Percentiles rank a stretch among this genome's conserved stretches.
These are phyloP conservation scores for Caenorhabditis sp. DNA, from an alignment of 2,888 invertebrate genomes.

Conservation along the genomic window DNA sequence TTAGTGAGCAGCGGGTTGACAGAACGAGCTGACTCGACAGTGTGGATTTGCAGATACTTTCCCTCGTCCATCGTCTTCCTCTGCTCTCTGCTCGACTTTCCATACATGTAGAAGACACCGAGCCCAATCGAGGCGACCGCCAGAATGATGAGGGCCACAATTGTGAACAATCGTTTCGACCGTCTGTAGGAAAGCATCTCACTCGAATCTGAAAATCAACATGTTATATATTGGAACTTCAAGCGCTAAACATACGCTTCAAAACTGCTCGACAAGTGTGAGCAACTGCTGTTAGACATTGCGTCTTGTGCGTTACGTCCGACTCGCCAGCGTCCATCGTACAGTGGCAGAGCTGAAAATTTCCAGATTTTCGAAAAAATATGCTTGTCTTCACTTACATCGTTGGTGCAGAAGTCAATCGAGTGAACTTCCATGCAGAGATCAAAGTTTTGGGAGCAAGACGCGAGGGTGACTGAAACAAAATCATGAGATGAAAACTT, in stretches of 20 bases:
- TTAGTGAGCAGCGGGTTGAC: constrained; percentile 54
- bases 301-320: constrained; percentile 1
- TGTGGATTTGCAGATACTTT: constrained; percentile 58
- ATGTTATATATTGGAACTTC: too few relatives aligned
- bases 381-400: constrained; percentile 33
- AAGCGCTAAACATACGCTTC: constrained; percentile 42
- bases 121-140: constrained; percentile 26
- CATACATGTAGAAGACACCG: constrained; percentile 16
- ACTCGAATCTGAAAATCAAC: constrained; percentile 48
- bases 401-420: constrained; percentile 55
- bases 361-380: too few relatives aligned
- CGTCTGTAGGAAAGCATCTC: constrained; percentile 6
- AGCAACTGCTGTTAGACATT: constrained; percentile 9
- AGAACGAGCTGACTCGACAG: constrained; percentile 56
- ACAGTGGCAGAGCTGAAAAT: constrained; percentile 59
- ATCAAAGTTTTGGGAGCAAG: constrained; percentile 65
- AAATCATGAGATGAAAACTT: neutral
- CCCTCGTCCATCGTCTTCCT: constrained; percentile 22
- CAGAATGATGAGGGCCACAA: neutral
- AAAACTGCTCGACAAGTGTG: constrained; percentile 43
- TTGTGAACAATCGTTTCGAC: neutral
- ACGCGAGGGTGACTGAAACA: constrained; percentile 69
- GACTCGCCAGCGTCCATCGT: constrained; percentile 52
- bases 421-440: constrained; percentile 60
- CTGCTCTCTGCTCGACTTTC: neutral